Percentiles rank a stretch among this genome's conserved stretches.
Evolutionary conservation across 2,113 vertebrate genomes (phyloP).

Genomic region (Taurulus bubalis): DNA sequence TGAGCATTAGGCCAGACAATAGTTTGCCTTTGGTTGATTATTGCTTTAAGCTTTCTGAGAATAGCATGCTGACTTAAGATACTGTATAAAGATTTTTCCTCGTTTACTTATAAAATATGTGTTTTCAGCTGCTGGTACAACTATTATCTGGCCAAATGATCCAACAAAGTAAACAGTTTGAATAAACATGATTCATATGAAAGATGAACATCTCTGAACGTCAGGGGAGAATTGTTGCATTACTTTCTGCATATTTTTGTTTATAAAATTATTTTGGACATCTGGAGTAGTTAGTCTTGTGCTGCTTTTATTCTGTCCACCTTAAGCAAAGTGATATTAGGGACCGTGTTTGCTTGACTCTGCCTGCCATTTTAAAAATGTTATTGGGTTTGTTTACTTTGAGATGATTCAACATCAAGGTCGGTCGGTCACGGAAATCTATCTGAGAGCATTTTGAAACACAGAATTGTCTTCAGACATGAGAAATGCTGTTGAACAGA

Average conservation of each 20-base stretch:
- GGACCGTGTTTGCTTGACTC: conserved; percentile 22
- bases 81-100: not conserved
- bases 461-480: not conserved
- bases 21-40: conserved; percentile 10
- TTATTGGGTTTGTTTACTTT: conserved; percentile 26
- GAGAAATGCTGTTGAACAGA: conserved; percentile 34
- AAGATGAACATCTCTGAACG: not conserved
- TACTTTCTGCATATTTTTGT: conserved; percentile 15
- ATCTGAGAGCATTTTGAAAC: conserved; percentile 29
- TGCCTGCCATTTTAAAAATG: conserved; percentile 29
- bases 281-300: not conserved
- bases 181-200: not conserved
- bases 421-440: conserved; percentile 23
- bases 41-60: not conserved
- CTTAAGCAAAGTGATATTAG: not conserved
- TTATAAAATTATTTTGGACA: conserved; percentile 12
- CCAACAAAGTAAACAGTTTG: not conserved
- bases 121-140: conserved; percentile 10
- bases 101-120: not conserved
- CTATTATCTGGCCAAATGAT: conserved; percentile 7
- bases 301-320: conserved; percentile 21
- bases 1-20: not conserved
- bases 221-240: not conserved
- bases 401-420: conserved; percentile 14
- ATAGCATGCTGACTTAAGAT: not conserved